Evolutionary conservation across 2,797 vertebrate genomes (phyloP).

Genomic region (Leptodactylus fallax): DNA sequence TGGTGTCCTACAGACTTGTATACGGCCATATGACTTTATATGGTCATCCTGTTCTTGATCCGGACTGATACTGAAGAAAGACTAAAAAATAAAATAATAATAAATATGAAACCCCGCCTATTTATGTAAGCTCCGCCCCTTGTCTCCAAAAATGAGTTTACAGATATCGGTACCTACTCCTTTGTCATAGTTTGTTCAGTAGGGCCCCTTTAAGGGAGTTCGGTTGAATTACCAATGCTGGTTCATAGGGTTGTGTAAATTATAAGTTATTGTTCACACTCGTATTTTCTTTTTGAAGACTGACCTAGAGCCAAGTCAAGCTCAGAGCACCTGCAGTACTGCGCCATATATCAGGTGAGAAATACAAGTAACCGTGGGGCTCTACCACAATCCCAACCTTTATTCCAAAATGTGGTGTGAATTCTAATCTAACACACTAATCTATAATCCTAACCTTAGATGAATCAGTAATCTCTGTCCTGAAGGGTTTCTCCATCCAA

Average conservation of each 20-base stretch:
- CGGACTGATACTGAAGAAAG: background rate
- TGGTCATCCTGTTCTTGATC: background rate
- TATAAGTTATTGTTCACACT: too few species aligned
- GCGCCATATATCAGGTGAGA: conserved; percentile 39
- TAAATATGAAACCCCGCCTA: background rate
- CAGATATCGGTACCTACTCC: too few species aligned
- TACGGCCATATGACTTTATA: background rate
- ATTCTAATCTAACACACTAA: too few species aligned
- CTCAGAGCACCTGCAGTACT: background rate
- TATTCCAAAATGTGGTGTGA: too few species aligned
- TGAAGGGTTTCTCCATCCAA: too few species aligned
- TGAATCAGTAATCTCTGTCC: too few species aligned
- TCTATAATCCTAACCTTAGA: background rate
- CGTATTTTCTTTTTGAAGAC: background rate
- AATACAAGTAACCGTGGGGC: conserved; percentile 28
- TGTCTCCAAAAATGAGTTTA: too few species aligned
- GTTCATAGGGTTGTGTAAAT: too few species aligned
- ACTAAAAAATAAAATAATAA: background rate
- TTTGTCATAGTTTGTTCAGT: too few species aligned
- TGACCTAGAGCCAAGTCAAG: conserved; percentile 4
- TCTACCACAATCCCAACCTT: background rate
- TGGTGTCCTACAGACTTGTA: background rate
- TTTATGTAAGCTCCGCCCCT: background rate
- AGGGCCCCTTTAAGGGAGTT: too few species aligned
- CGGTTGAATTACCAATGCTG: too few species aligned